Evolutionary conservation across 2,113 vertebrate species (phyloP).

Genomic region (Oxyura jamaicensis): DNA sequence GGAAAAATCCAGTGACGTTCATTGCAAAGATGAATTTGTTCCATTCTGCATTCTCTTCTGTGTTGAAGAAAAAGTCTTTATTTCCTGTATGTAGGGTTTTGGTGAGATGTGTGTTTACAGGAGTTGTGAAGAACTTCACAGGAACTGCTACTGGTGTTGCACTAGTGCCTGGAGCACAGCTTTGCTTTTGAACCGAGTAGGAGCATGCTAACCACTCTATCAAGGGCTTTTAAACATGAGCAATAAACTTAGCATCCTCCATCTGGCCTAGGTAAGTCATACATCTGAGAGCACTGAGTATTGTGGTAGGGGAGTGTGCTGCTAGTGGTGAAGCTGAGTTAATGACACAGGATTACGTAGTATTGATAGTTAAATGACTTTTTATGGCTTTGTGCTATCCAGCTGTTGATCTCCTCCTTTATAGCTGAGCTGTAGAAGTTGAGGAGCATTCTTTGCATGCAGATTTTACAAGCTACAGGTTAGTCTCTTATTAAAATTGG

Average conservation of each 20-base stretch:
- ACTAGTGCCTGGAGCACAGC: background rate
- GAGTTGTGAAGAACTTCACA: background rate
- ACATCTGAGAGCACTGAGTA: background rate
- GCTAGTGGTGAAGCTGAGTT: background rate
- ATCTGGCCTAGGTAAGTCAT: accelerated
- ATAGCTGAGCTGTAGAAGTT: background rate
- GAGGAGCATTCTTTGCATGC: background rate
- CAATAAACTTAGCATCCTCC: background rate
- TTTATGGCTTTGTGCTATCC: background rate
- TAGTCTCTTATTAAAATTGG: background rate
- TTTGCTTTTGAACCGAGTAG: background rate
- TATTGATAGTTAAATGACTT: background rate
- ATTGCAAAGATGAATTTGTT: background rate
- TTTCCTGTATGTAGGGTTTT: background rate
- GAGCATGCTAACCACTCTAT: background rate
- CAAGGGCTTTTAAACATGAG: background rate
- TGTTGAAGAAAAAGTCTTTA: background rate
- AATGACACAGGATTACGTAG: background rate
- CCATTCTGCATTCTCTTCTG: background rate
- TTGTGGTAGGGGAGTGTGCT: background rate
- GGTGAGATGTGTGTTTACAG: background rate
- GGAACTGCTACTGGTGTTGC: background rate
- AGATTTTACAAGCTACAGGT: background rate
- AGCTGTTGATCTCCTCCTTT: background rate
- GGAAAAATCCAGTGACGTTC: background rate